A percentile compares a stretch with the other conserved stretches of the same genome.
These are phyloP conservation scores for Strix uralensis DNA, from an alignment of 2,113 vertebrate genomes.

Conservation along the genomic window DNA sequence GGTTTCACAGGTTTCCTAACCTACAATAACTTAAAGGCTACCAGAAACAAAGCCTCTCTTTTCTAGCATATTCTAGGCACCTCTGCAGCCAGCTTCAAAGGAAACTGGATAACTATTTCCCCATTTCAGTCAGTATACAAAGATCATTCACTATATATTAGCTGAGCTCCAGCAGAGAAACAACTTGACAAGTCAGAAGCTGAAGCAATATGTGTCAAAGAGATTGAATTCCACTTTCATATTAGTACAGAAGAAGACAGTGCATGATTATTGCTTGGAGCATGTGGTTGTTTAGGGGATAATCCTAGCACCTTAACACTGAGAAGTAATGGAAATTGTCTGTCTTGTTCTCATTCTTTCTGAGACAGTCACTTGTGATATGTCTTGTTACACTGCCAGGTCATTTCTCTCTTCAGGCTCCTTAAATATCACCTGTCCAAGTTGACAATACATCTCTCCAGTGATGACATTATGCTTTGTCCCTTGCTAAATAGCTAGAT, in stretches of 20 bases:
- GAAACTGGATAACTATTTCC: slow-evolving; percentile 1
- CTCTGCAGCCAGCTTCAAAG: neutral
- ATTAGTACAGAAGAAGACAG: slow-evolving; percentile 63
- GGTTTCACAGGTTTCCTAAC: neutral
- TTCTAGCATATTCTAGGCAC: neutral
- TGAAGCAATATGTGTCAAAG: slow-evolving; percentile 66
- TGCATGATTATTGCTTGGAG: slow-evolving; percentile 62
- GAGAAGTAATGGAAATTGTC: slow-evolving; percentile 69
- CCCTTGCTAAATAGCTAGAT: slow-evolving; percentile 35
- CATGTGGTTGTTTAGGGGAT: slow-evolving; percentile 45
- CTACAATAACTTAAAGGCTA: neutral
- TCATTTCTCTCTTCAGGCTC: slow-evolving; percentile 65
- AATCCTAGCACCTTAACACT: slow-evolving; percentile 45
- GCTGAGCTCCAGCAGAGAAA: slow-evolving; percentile 32
- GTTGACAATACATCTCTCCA: slow-evolving; percentile 41
- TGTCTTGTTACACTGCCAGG: slow-evolving; percentile 65
- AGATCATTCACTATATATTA: slow-evolving; percentile 46
- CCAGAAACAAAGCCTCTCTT: neutral
- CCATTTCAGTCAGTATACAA: slow-evolving; percentile 21
- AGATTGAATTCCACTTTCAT: slow-evolving; percentile 70
- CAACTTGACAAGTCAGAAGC: slow-evolving; percentile 57
- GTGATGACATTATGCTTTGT: slow-evolving; percentile 41
- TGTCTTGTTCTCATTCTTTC: slow-evolving; percentile 57
- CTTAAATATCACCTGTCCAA: slow-evolving; percentile 72
- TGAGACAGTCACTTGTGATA: slow-evolving; percentile 57